These are phyloP conservation scores for Harpalus rufipes DNA, from an alignment of 2,888 invertebrate genomes.

Conservation along the genomic window DNA sequence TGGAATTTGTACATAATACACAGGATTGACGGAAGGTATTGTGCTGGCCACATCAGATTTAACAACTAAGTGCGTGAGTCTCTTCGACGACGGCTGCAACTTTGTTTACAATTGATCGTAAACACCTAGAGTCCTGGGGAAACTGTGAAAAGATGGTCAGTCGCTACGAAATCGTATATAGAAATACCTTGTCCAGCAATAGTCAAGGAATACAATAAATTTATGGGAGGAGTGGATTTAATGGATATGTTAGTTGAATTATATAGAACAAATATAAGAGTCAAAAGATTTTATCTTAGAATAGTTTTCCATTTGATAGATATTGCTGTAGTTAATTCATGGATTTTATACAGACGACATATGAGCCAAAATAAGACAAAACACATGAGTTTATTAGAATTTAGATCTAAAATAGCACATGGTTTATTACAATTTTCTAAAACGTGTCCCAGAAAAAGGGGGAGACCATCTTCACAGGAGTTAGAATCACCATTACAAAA, in stretches of 20 bases:
- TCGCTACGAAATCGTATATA: constrained; percentile 6
- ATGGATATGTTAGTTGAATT: constrained; percentile 10
- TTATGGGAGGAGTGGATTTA: constrained; percentile 6
- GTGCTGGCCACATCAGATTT: too few species aligned
- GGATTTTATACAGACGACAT: constrained; percentile 6
- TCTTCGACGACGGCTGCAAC: too few species aligned
- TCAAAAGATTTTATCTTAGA: constrained; percentile 6
- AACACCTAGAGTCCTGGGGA: too few species aligned
- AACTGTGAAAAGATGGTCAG: constrained; percentile 15
- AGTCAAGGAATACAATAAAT: constrained; percentile 2
- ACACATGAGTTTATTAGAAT: constrained; percentile 3
- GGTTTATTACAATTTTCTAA: constrained; percentile 4
- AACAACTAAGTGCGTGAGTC: too few species aligned
- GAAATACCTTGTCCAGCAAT: constrained; percentile 10
- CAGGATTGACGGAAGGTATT: too few species aligned
- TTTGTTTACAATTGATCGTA: too few species aligned
- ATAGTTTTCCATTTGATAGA: background rate
- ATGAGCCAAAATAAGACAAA: background rate
- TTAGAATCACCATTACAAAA: background rate
- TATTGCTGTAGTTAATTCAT: constrained; percentile 1
- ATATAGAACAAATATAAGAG: background rate
- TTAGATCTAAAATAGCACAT: constrained; percentile 3
- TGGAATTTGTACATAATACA: too few species aligned
- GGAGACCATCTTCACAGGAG: background rate
- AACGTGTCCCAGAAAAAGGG: background rate